Percentiles rank a stretch among this genome's conserved stretches.
Conservation (phyloP, 2,797 vertebrate species). For the Graptemys geographica region DNA sequence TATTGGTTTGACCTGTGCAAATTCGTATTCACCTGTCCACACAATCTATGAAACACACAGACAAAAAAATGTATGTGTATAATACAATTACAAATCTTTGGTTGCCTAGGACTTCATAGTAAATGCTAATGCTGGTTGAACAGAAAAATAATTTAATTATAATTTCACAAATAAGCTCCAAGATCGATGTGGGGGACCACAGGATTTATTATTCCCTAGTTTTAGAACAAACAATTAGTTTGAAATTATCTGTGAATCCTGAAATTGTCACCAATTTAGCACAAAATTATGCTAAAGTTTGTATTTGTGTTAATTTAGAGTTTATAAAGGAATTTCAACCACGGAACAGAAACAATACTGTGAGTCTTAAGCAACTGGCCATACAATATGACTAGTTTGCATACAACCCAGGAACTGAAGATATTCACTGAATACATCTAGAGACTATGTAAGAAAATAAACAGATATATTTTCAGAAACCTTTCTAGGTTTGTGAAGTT, state of each 20-base stretch:
- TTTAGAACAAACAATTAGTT: background rate
- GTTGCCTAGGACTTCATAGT: accelerated
- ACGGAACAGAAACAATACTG: background rate
- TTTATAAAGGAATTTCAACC: background rate
- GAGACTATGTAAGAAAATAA: background rate
- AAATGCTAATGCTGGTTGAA: background rate
- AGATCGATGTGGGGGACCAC: background rate
- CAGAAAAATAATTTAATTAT: accelerated
- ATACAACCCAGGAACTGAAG: background rate
- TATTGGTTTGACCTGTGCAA: background rate
- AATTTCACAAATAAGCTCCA: background rate
- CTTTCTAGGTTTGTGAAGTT: background rate
- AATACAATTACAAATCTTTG: background rate
- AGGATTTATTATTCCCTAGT: background rate
- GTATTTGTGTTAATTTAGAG: background rate
- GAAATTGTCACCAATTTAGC: background rate
- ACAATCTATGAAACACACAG: background rate
- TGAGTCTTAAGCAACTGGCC: background rate
- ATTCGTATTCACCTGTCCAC: background rate
- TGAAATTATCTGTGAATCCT: background rate
- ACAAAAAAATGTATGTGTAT: background rate
- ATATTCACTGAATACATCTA: background rate
- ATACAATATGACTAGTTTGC: background rate
- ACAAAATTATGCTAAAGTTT: background rate
- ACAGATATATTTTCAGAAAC: background rate